A percentile compares a stretch with the other conserved stretches of the same genome.
These are phyloP conservation scores for Morone chrysops DNA, from an alignment of 2,113 vertebrate genomes.

Conservation along the genomic window DNA sequence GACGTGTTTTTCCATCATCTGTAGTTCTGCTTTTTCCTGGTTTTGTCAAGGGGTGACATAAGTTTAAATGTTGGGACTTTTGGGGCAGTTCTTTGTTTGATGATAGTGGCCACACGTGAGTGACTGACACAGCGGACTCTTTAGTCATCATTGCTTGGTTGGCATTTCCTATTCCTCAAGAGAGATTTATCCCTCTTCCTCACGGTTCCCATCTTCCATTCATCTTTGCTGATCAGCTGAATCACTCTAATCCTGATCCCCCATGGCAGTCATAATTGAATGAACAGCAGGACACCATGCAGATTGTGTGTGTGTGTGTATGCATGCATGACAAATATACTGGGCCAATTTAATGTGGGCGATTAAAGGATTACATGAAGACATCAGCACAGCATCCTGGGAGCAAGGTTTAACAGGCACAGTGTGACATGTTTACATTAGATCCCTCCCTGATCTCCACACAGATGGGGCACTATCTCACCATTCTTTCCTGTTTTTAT, in stretches of 20 bases:
- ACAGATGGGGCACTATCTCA: neutral
- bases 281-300: slow-evolving; percentile 34
- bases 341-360: slow-evolving; percentile 13
- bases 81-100: neutral
- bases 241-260: slow-evolving; percentile 28
- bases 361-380: slow-evolving; percentile 21
- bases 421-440: slow-evolving; percentile 14
- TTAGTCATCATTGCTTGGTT: slow-evolving; percentile 5
- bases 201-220: slow-evolving; percentile 23
- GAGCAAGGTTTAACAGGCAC: slow-evolving; percentile 1
- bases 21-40: neutral
- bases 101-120: neutral
- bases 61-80: neutral
- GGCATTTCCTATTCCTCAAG: slow-evolving; percentile 11
- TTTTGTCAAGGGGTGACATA: neutral
- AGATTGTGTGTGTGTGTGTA: neutral
- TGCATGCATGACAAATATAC: neutral
- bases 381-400: neutral
- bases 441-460: slow-evolving; percentile 1
- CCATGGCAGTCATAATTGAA: slow-evolving; percentile 49
- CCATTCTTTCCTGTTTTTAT: neutral
- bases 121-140: neutral
- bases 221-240: slow-evolving; percentile 55
- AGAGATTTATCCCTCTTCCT: slow-evolving; percentile 31
- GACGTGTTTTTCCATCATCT: neutral